Evolutionary conservation across 2,888 invertebrate species (phyloP).

Genomic region (Cecidostiba fungosa): DNA sequence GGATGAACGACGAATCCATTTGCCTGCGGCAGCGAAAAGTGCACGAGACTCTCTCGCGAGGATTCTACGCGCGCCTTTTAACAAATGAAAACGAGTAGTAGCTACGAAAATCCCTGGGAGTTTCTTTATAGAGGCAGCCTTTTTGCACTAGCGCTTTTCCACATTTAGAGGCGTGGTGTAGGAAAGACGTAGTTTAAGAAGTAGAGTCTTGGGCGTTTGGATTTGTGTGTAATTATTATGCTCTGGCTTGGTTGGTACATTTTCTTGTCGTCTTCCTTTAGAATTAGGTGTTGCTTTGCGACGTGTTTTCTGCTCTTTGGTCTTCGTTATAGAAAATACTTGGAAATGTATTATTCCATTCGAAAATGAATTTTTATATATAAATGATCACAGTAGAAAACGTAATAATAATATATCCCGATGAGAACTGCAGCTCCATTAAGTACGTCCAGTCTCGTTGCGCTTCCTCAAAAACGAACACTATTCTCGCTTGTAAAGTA

Average conservation of each 20-base stretch:
- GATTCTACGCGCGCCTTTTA: slow-evolving; percentile 17
- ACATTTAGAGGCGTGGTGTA: not conserved
- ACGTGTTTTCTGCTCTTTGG: not conserved
- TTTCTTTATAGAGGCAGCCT: not conserved
- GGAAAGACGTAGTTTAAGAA: too few species aligned
- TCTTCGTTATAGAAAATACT: not conserved
- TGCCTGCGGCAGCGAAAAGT: slow-evolving; percentile 32
- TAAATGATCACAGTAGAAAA: not conserved
- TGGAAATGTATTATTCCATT: too few species aligned
- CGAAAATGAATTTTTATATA: not conserved
- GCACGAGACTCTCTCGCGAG: not conserved
- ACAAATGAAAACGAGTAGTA: slow-evolving; percentile 49
- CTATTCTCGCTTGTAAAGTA: not conserved
- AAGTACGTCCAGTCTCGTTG: not conserved
- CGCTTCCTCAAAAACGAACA: not conserved
- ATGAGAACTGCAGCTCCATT: not conserved
- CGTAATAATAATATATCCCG: not conserved
- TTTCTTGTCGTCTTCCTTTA: too few species aligned
- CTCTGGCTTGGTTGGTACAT: too few species aligned
- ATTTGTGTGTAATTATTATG: too few species aligned
- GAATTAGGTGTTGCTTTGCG: too few species aligned
- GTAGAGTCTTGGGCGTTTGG: too few species aligned
- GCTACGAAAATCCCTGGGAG: slow-evolving; percentile 28
- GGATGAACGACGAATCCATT: slow-evolving; percentile 49
- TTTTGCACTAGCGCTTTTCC: not conserved